Conservation (phyloP, 2,113 vertebrate genomes). For the Hucho hucho region DNA sequence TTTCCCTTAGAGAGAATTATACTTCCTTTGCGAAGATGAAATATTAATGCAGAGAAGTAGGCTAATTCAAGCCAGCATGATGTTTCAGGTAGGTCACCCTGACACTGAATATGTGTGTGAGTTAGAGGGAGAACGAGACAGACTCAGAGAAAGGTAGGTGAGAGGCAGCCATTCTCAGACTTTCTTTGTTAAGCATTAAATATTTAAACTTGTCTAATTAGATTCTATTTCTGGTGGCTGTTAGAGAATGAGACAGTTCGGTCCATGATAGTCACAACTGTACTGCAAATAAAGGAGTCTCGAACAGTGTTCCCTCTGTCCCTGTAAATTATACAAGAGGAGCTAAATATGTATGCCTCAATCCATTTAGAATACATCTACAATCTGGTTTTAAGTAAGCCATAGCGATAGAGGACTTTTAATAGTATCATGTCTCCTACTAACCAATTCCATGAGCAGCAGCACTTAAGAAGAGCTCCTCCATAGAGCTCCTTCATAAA, state of each 20-base stretch:
- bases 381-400: no score
- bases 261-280: background rate
- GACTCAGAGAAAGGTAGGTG: background rate
- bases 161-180: constrained; percentile 11
- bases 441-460: no score
- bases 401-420: no score
- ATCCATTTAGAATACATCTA: no score
- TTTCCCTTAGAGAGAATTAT: constrained; percentile 5
- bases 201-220: constrained; percentile 27
- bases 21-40: constrained; percentile 9
- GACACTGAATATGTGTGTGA: constrained; percentile 21
- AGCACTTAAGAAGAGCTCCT: no score
- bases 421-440: no score
- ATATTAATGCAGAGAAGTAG: constrained; percentile 26
- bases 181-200: constrained; percentile 27
- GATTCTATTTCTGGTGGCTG: constrained; percentile 31
- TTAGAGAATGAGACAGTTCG: no score
- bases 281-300: background rate
- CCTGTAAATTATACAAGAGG: background rate
- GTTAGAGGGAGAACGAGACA: background rate
- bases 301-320: background rate
- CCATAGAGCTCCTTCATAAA: no score
- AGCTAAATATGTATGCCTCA: no score
- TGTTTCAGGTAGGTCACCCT: constrained; percentile 25
- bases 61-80: constrained; percentile 24